Conservation (phyloP, 1,140 invertebrate species). For the Orussus abietinus region DNA sequence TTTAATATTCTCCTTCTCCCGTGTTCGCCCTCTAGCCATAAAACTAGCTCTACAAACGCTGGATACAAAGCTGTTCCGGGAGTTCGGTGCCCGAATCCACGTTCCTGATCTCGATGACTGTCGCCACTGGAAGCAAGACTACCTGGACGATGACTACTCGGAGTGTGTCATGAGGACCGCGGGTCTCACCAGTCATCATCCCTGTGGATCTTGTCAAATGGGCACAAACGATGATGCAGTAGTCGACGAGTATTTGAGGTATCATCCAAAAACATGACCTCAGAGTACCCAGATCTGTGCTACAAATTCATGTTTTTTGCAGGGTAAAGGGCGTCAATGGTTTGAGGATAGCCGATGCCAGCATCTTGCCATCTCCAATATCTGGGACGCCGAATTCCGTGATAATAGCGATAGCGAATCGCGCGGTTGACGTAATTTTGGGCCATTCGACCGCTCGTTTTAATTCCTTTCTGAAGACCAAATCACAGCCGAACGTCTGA, state of each 20-base stretch:
- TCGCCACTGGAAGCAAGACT: conserved; percentile 34
- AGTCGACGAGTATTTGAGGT: conserved; percentile 60
- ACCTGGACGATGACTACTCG: conserved; percentile 58
- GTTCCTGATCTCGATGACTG: conserved; percentile 63
- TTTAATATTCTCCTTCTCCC: conserved; percentile 13
- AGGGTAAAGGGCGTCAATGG: conserved; percentile 62
- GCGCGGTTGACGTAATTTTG: conserved; percentile 60
- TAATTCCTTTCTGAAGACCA: no score
- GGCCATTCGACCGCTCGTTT: no score
- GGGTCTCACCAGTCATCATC: conserved; percentile 66
- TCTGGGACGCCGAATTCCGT: conserved; percentile 68
- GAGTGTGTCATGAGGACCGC: conserved; percentile 63
- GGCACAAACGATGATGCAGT: conserved; percentile 51
- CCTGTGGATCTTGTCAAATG: conserved; percentile 64
- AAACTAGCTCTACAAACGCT: conserved; percentile 57
- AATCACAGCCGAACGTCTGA: no score
- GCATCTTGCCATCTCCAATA: conserved; percentile 65
- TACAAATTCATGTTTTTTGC: conserved; percentile 16
- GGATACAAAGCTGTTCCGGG: conserved; percentile 56
- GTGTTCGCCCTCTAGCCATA: conserved; percentile 55
- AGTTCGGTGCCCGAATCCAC: conserved; percentile 61
- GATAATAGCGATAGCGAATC: conserved; percentile 63
- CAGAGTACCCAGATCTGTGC: no score
- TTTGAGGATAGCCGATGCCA: conserved; percentile 68
- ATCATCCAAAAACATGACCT: background rate